Evolutionary conservation across 2,113 vertebrate species (phyloP).

Genomic region (Grus americana): DNA sequence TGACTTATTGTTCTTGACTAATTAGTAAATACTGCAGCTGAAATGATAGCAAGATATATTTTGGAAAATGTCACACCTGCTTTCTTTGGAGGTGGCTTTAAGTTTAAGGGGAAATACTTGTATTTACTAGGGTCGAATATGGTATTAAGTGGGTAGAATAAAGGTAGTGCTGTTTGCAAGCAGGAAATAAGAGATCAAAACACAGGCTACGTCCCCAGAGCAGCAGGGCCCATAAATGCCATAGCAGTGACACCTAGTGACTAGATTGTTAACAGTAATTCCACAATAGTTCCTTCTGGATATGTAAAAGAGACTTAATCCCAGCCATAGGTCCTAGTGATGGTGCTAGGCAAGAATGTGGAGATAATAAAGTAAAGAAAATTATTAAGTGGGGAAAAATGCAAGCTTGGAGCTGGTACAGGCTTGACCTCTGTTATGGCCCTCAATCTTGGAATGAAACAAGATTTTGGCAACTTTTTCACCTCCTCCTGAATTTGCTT

Average conservation of each 20-base stretch:
- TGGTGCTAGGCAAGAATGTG: background rate
- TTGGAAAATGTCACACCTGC: background rate
- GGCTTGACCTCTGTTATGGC: background rate
- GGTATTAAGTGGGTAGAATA: background rate
- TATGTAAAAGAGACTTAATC: background rate
- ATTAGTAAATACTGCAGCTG: background rate
- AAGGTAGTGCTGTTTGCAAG: background rate
- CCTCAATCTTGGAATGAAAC: background rate
- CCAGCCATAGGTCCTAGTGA: background rate
- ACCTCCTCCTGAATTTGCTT: background rate
- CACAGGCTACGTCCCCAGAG: background rate
- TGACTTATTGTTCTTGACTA: background rate
- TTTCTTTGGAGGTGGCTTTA: background rate
- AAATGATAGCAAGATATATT: background rate
- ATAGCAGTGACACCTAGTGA: background rate
- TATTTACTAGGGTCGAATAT: background rate
- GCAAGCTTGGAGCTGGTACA: background rate
- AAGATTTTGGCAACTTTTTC: slow-evolving; percentile 14
- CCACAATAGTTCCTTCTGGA: background rate
- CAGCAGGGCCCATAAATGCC: background rate
- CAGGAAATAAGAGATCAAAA: background rate
- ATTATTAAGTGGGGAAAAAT: background rate
- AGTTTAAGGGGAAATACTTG: background rate
- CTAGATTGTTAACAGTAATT: background rate
- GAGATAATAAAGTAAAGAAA: background rate